Base-by-base conservation (phyloP, 2,888 invertebrate genomes). In the Patella caerulea region DNA sequence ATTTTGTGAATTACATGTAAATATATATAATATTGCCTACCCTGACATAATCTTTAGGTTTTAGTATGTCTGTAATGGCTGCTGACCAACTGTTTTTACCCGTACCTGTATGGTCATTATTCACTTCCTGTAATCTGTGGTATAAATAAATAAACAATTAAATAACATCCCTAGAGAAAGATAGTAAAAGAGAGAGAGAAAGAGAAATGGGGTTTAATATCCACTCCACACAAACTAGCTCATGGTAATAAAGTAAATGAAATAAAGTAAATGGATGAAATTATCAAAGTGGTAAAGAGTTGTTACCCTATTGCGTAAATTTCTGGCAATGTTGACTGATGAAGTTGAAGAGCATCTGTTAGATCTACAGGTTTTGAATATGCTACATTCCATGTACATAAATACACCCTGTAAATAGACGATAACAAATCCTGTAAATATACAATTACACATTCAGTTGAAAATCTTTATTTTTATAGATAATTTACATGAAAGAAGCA, bases 331-430 rank as follows among this genome's bases (percentile, higher is more conserved):
- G 93, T 94, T 84, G 93, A 93, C 17, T 82, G 73, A 79, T 94
- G 94, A 75, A 97, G 92, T 73, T 95, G 94, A 75, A 97, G 91
- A 72, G 97, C 92, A 70, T 94, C 94, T 84, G 94, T 94, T 53
- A 97, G 92, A 90, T 95, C 95, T 87, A 95, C 95, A 1, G 94
- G 94, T 53, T 95, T 95, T 82, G 93, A 93, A 0, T 96, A 95
- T 59, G 96, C 96, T 75, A 98, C 97, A 93, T 98, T 98, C 95
- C 96, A 98, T 70, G 97, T 97, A 71, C 95, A 94, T 86, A 96
- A 94, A 91, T 96, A 96, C 83, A 97, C 77, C 59, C 90, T 91
- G 79, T 65, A 83, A 84, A 29, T 73, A 69, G 54, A 78, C 17
- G 14, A 29, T 24, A 45, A 55, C 17, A 73, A 73, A 73, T 2